Base-by-base conservation (phyloP, 2,113 vertebrate genomes). In the Macquaria ambigua region DNA sequence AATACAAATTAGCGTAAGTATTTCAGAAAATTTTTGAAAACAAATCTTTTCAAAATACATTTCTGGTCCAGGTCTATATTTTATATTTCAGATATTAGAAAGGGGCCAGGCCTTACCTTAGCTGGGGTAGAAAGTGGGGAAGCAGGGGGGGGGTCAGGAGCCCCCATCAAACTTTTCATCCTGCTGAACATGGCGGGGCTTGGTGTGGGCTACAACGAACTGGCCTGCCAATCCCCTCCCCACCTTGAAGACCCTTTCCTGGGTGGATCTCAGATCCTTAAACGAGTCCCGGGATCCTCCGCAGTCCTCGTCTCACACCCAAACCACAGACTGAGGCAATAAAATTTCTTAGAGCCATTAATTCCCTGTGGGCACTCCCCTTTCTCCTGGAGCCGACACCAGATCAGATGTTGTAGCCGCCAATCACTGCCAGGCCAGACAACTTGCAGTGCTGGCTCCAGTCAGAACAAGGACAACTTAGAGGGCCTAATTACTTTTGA, bases 121-220 rank as follows among this genome's bases (percentile, higher is more conserved):
- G 77, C 64, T 6, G 85, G 31, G 0, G 79, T 1, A 7, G 87
- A 0, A 59, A 81, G n/a, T 4, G 56, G 34, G 18, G 82, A 5
- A 6, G 74, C 28, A 11, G 93, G 39, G 1, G 84, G 81, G 12
- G 92, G 85, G 59, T 90, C 92, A 0, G 93, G 91, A 62, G 81
- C 90, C 74, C 87, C 90, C 43, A 97, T 91, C 84, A 93, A 31
- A 63, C 55, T 73, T 87, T 87, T 96, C 5, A 98, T 62, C 78
- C 92, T 94, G 91, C 94, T 96, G 89, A 97, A 95, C 97, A 99
- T 98, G 90, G 86, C 89, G 50, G 55, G 1, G 56, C 56, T 72
- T 8, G 11, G 55, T 43, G 43, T 25, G 59, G 46, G 31, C 63
- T 75, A 82, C 48, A 74, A 58, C 8, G 5, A 59, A 39, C 64